phyloP scores from a whole-genome alignment of 2,888 invertebrate genomes.

The Stenichneumon culpator region DNA sequence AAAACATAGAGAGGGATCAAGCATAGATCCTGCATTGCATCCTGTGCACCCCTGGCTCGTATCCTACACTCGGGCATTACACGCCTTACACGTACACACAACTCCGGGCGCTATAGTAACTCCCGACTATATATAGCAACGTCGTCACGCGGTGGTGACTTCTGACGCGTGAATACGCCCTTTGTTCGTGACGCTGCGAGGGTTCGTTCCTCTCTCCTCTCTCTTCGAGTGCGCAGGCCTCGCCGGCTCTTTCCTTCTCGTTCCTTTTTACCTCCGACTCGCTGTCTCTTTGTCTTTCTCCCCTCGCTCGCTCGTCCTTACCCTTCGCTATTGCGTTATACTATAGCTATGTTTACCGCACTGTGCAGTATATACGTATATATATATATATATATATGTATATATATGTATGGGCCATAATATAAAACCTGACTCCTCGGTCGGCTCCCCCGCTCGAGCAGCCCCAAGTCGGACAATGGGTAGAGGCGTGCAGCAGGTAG shows the following conservation, averaged over 20 bases:
- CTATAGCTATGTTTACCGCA: slow-evolving; percentile 11
- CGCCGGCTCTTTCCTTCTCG: slow-evolving; percentile 46
- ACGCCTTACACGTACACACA: background rate
- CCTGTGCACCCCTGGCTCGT: slow-evolving; percentile 39
- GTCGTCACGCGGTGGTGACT: slow-evolving; percentile 81
- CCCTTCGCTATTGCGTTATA: slow-evolving; percentile 18
- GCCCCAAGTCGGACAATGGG: slow-evolving; percentile 61
- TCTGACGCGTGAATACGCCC: slow-evolving; percentile 81
- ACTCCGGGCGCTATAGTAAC: slow-evolving; percentile 21
- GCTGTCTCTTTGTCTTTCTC: slow-evolving; percentile 72
- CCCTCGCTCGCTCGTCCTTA: slow-evolving; percentile 51
- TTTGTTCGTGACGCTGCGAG: slow-evolving; percentile 69
- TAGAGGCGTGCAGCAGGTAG: slow-evolving; percentile 56
- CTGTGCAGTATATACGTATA: background rate
- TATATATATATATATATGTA: slow-evolving; percentile 6
- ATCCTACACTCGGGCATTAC: background rate
- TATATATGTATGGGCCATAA: slow-evolving; percentile 22
- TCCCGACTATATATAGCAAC: slow-evolving; percentile 34
- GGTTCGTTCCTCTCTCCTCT: slow-evolving; percentile 47
- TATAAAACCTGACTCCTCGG: slow-evolving; percentile 54
- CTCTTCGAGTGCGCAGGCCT: slow-evolving; percentile 35
- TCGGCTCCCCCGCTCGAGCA: slow-evolving; percentile 61
- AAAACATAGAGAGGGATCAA: slow-evolving; percentile 37
- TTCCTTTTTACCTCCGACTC: slow-evolving; percentile 38
- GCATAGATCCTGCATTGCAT: slow-evolving; percentile 60